Conservation (phyloP, 2,888 invertebrate species). For the Herminia tarsipennalis region DNA sequence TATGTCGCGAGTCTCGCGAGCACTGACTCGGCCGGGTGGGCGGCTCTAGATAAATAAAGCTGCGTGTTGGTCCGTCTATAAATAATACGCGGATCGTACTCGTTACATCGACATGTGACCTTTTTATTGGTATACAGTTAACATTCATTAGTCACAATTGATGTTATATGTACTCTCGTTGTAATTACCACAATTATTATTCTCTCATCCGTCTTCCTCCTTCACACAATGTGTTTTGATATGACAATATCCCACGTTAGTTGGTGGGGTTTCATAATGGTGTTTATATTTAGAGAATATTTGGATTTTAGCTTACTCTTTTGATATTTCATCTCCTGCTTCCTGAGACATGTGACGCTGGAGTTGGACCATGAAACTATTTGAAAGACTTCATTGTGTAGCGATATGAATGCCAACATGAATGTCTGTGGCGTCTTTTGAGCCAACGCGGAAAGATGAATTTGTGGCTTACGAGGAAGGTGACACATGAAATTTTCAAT, state of each 20-base stretch:
- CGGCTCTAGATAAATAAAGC: constrained; percentile 67
- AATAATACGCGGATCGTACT: constrained; percentile 64
- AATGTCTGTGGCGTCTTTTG: constrained; percentile 8
- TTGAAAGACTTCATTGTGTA: constrained; percentile 12
- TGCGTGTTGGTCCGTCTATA: constrained; percentile 77
- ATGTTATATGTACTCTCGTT: constrained; percentile 27
- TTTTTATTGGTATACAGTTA: constrained; percentile 64
- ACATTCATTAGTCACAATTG: constrained; percentile 43
- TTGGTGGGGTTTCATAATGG: constrained; percentile 17
- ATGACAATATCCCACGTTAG: constrained; percentile 30
- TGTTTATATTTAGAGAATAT: constrained; percentile 22
- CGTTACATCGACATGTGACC: constrained; percentile 65
- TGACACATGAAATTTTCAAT: constrained; percentile 14
- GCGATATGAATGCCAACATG: constrained; percentile 2
- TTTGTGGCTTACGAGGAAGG: constrained; percentile 1
- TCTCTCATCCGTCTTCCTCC: constrained; percentile 29
- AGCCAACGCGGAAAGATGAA: constrained; percentile 17
- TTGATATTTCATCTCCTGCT: constrained; percentile 29
- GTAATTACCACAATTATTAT: constrained; percentile 22
- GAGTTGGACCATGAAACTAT: constrained; percentile 10
- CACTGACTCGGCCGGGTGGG: constrained; percentile 49
- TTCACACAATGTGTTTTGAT: constrained; percentile 14
- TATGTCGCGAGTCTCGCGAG: constrained; percentile 36
- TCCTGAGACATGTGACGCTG: constrained; percentile 26
- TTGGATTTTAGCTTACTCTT: constrained; percentile 18